Conservation (phyloP, 2,888 invertebrate species). For the Drosophila putrida region DNA sequence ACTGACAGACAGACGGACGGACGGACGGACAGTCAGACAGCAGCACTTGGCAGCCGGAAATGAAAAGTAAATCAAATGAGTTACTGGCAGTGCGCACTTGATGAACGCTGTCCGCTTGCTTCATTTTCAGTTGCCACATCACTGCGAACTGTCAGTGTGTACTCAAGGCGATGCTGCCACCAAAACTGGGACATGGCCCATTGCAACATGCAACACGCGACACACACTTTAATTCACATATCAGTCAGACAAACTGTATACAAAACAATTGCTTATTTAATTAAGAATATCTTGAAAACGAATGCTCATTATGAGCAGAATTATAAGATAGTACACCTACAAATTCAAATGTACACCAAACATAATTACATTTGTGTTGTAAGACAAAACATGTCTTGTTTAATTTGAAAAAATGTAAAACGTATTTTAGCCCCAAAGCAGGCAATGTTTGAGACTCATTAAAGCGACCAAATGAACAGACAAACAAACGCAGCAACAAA, state of each 20-base stretch:
- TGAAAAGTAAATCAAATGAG: constrained; percentile 83
- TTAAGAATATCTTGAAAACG: not conserved
- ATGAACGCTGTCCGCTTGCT: constrained; percentile 54
- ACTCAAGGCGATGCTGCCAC: constrained; percentile 29
- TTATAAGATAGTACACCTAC: not conserved
- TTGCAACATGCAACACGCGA: constrained; percentile 4
- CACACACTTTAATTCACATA: not conserved
- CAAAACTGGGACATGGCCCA: constrained; percentile 1
- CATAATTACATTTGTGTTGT: constrained; percentile 47
- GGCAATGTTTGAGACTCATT: constrained; percentile 61
- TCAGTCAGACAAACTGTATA: not conserved
- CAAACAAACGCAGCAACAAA: constrained; percentile 32
- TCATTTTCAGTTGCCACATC: constrained; percentile 31
- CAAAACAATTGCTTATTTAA: constrained; percentile 1
- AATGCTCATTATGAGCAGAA: constrained; percentile 6
- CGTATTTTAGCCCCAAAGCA: constrained; percentile 50
- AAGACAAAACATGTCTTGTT: constrained; percentile 27
- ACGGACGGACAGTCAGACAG: constrained; percentile 28
- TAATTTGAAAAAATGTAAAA: constrained; percentile 61
- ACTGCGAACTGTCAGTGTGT: constrained; percentile 63
- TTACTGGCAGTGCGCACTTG: constrained; percentile 19
- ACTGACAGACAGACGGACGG: no score
- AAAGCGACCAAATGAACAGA: constrained; percentile 47
- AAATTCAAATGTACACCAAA: constrained; percentile 12
- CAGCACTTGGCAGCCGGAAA: constrained; percentile 79